Conservation (phyloP, 2,888 invertebrate species). For the Lobophora halterata region DNA sequence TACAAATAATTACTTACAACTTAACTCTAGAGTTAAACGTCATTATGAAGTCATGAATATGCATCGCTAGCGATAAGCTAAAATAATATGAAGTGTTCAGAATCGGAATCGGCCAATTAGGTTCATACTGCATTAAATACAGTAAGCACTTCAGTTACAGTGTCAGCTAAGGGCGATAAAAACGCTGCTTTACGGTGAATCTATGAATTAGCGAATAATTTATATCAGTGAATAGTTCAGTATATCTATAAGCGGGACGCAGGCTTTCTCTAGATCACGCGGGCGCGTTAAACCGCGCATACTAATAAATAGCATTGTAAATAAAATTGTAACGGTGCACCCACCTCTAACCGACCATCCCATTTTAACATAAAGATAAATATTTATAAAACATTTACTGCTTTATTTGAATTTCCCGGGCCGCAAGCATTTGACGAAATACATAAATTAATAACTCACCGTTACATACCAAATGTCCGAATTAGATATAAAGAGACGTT, state of each 20-base stretch:
- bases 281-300: slow-evolving; percentile 61
- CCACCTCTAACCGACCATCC: slow-evolving; percentile 52
- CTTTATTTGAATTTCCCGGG: slow-evolving; percentile 64
- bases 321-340: slow-evolving; percentile 74
- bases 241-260: slow-evolving; percentile 60
- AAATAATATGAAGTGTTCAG: slow-evolving; percentile 53
- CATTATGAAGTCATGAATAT: slow-evolving; percentile 57
- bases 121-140: slow-evolving; percentile 51
- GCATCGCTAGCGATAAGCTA: slow-evolving; percentile 50
- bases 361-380: slow-evolving; percentile 59
- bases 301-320: slow-evolving; percentile 67
- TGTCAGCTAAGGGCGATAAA: slow-evolving; percentile 51
- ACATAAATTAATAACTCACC: slow-evolving; percentile 64
- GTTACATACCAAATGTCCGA: slow-evolving; percentile 52
- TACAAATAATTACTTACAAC: slow-evolving; percentile 41
- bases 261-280: slow-evolving; percentile 66
- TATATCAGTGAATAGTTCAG: slow-evolving; percentile 53
- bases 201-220: slow-evolving; percentile 62
- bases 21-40: slow-evolving; percentile 45
- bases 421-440: slow-evolving; percentile 55
- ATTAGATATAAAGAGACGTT: slow-evolving; percentile 45
- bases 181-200: slow-evolving; percentile 55
- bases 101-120: slow-evolving; percentile 50
- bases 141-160: slow-evolving; percentile 52
- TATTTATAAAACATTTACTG: slow-evolving; percentile 68